Percentiles rank a stretch among this genome's conserved stretches.
phyloP scores from a whole-genome alignment of 2,113 vertebrate species.

The Myotis yumanensis region DNA sequence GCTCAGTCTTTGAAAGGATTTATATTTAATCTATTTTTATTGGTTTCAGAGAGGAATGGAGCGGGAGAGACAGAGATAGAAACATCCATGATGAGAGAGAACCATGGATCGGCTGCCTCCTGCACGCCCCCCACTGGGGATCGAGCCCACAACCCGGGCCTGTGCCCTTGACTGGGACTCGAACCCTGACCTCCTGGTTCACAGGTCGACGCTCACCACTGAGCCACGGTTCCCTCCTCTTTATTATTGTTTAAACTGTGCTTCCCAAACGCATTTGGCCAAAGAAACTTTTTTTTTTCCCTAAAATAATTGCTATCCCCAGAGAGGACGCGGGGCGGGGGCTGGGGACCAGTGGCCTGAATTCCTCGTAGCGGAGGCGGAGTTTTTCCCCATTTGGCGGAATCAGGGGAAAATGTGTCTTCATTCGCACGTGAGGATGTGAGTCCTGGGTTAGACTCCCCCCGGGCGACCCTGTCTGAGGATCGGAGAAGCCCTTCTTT shows the following conservation, averaged over 20 bases:
- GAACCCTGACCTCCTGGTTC: too few species aligned
- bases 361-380: not conserved
- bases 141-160: too few species aligned
- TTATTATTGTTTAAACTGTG: slow-evolving; percentile 39
- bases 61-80: too few species aligned
- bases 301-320: not conserved
- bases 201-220: too few species aligned
- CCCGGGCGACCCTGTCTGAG: not conserved
- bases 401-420: not conserved
- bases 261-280: slow-evolving; percentile 58
- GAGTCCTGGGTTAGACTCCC: not conserved
- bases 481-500: not conserved
- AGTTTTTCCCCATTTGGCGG: not conserved
- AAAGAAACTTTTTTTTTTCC: not conserved
- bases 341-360: not conserved
- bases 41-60: too few species aligned
- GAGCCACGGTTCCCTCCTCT: not conserved
- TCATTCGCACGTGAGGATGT: not conserved
- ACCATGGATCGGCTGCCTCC: too few species aligned
- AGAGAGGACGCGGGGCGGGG: not conserved
- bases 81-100: too few species aligned
- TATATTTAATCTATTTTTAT: too few species aligned
- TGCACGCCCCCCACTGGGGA: too few species aligned
- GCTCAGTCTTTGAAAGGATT: too few species aligned
- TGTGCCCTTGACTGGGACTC: too few species aligned